Evolutionary conservation across 2,888 invertebrate genomes (phyloP).

Genomic region (Hydropsyche betteni): DNA sequence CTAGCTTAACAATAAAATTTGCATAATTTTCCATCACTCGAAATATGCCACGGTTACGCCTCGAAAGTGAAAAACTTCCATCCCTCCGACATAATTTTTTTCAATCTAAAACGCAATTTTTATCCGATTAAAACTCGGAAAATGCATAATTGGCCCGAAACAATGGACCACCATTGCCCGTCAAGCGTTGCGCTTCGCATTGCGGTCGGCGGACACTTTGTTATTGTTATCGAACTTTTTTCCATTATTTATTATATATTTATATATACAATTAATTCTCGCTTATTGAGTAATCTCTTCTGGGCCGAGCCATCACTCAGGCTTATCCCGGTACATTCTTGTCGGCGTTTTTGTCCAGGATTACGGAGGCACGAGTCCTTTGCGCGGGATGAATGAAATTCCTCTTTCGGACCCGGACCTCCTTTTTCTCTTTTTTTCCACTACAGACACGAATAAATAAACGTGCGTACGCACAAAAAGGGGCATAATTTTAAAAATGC

Average conservation of each 20-base stretch:
- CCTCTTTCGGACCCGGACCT: background rate
- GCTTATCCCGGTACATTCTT: conserved; percentile 16
- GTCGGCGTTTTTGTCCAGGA: conserved; percentile 6
- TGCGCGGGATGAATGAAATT: conserved; percentile 2
- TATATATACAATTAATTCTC: too few species aligned
- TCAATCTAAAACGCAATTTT: too few species aligned
- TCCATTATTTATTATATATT: too few species aligned
- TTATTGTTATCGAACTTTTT: too few species aligned
- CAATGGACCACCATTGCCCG: too few species aligned
- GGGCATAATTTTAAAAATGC: conserved; percentile 10
- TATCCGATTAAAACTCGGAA: too few species aligned
- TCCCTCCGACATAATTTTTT: too few species aligned
- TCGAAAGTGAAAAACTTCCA: background rate
- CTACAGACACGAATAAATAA: background rate
- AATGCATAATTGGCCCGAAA: too few species aligned
- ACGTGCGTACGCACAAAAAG: background rate
- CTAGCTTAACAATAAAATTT: conserved; percentile 28
- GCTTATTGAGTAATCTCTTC: conserved; percentile 13
- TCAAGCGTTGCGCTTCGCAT: too few species aligned
- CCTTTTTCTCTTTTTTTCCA: background rate
- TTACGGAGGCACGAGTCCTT: background rate
- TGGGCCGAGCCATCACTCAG: conserved; percentile 2
- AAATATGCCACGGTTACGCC: conserved; percentile 18
- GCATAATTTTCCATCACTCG: conserved; percentile 18
- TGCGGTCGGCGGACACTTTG: too few species aligned